Base-by-base conservation (phyloP, 2,888 invertebrate genomes). In the Drosophila cracens region DNA sequence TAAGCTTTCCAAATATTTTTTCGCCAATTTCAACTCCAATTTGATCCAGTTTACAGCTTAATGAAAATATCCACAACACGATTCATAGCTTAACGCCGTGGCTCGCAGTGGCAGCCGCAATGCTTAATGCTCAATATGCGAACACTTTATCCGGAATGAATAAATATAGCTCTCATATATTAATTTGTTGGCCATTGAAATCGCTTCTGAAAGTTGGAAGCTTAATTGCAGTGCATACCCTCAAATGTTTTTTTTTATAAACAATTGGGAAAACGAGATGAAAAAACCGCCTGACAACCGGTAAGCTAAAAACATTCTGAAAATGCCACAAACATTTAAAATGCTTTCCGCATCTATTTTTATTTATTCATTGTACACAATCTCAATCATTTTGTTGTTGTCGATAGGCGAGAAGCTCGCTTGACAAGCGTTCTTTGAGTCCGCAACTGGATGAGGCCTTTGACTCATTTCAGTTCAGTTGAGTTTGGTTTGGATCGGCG, bases 391-490 rank as follows among this genome's bases (percentile, higher is more conserved):
- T 64, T 51, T 51, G 54, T 21, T 48, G 16, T 21, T 43, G 59
- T 29, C 67, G 82, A 79, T 82, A 79, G 74, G 66, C 82, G 62
- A 67, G 57, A 46, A 66, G 67, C 40, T 51, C 46, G 38, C 57
- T 65, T 58, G 53, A 74, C 72, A 81, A 74, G 74, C 84, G 74
- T 79, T 72, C 83, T 88, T 86, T 90, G 81, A 86, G 75, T 83
- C 80, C 73, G 70, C 83, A 67, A 67, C 66, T 66, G 49, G 53
- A 54, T 69, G 76, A 53, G 52, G 51, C 54, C 73, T 76, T 59
- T 49, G 75, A 61, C 54, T 74, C 58, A 25, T 34, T 46, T 46
- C 16, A 46, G 46, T 16, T 25, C 18, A 53, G 25, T 54, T 36
- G 11, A 27, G 38, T 40, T n/a, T n/a, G 27, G 38, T 18, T 29